Evolutionary conservation across 2,888 invertebrate genomes (phyloP), one percentile per base, ranked within the genome.

Genomic region (Micropterix aruncella): DNA sequence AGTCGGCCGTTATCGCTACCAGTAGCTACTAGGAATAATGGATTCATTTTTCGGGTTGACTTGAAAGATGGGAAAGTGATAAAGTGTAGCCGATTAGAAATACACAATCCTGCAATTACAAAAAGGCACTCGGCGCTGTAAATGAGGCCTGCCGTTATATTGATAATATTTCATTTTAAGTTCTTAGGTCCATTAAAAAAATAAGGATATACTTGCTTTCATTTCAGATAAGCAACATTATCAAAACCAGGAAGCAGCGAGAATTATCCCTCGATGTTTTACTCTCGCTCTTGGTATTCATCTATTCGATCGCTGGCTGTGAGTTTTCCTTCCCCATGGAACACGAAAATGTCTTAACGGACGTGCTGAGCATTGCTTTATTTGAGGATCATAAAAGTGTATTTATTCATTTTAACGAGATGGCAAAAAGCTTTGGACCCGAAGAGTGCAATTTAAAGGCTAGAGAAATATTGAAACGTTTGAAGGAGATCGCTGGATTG

Each of bases 231-330:
- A 67, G 71, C 41, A 68, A 71, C 46, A 61, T 79, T 44, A 71
- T 79, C 50, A 73, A 68, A 56, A 69, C 66, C 2, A 66, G 79
- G 12, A 62, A 64, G 47, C 70, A 72, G 1, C 63, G 73, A 46
- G 65, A 68, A 41, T 54, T 80, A 1, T 60, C 70, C 0, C 56
- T 79, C 40, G 75, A 77, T 46, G 74, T 74, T 55, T 59, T 82
- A 1, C 58, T 82, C 4, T 70, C 73, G 1, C 57, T 81, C 15
- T 57, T 80, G 3, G 66, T 79, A 19, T 70, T 78, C 53, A 60
- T 79, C 1, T 81, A 79, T 54, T 76, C 80, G 0, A 56, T 81
- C 16, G 68, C 70, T 39, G 79, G 79, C 1, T 72, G 66, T 0
- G 75, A 77, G 48, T 66, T 76, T 3, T 58, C 63, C 0, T 77